Percentiles rank a stretch among this genome's conserved stretches.
These are phyloP conservation scores for Microcaecilia unicolor DNA, from an alignment of 2,797 vertebrate species.

Conservation along the genomic window DNA sequence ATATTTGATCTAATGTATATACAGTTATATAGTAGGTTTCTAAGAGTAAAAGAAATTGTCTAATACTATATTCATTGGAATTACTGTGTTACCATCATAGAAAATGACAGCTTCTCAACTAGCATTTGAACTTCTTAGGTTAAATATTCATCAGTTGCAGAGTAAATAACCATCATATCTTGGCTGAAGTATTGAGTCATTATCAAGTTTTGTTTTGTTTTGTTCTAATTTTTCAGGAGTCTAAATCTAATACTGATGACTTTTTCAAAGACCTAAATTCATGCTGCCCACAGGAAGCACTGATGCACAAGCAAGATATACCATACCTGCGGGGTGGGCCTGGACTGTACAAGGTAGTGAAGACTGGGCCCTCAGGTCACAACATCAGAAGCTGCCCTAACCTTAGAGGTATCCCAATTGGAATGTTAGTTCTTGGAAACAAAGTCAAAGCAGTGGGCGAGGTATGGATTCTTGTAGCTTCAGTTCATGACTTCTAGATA, in stretches of 20 bases:
- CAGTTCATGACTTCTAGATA: slow-evolving; percentile 66
- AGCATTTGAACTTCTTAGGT: no score
- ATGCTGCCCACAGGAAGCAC: slow-evolving; percentile 83
- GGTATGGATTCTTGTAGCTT: slow-evolving; percentile 88
- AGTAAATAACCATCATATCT: slow-evolving; percentile 6
- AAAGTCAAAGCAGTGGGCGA: slow-evolving; percentile 99
- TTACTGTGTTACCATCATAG: no score
- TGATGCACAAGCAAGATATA: slow-evolving; percentile 78
- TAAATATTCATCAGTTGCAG: slow-evolving; percentile 11
- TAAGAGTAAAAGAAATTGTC: no score
- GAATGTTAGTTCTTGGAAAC: slow-evolving; percentile 99
- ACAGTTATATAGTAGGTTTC: no score
- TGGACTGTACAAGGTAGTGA: slow-evolving; percentile 99
- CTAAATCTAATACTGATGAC: slow-evolving; percentile 85
- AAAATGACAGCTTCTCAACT: no score
- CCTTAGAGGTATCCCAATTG: slow-evolving; percentile 99
- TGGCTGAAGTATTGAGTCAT: slow-evolving; percentile 12
- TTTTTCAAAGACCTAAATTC: slow-evolving; percentile 91
- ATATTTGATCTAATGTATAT: no score
- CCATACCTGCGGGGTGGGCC: slow-evolving; percentile 89
- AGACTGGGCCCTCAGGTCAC: slow-evolving; percentile 99
- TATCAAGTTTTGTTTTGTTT: slow-evolving; percentile 38
- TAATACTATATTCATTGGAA: no score
- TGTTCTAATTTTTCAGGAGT: slow-evolving; percentile 78
- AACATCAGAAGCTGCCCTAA: slow-evolving; percentile 99